Conservation (phyloP, 1,140 invertebrate species). For the Lineus longissimus region DNA sequence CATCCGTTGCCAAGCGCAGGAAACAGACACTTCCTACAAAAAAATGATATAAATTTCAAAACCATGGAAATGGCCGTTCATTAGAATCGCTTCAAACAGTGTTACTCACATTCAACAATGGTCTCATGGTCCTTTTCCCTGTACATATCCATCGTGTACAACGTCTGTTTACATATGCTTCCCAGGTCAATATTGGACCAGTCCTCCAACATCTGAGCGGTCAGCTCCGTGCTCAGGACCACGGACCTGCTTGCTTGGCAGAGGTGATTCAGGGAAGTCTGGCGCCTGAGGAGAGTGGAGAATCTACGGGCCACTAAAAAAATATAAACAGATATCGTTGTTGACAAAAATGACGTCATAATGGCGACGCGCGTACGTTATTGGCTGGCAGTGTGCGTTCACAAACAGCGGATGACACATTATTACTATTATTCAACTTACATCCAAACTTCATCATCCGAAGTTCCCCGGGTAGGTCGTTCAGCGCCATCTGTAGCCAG, state of each 20-base stretch:
- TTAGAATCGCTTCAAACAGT: too few species aligned
- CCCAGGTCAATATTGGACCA: slow-evolving; percentile 55
- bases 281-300: slow-evolving; percentile 41
- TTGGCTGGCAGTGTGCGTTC: too few species aligned
- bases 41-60: too few species aligned
- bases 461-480: slow-evolving; percentile 40
- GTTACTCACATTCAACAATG: slow-evolving; percentile 51
- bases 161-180: slow-evolving; percentile 53
- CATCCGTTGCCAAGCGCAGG: too few species aligned
- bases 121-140: slow-evolving; percentile 44
- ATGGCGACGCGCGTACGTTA: too few species aligned
- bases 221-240: slow-evolving; percentile 40
- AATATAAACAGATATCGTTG: neutral
- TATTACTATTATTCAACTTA: too few species aligned
- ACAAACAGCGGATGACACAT: too few species aligned
- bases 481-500: slow-evolving; percentile 39
- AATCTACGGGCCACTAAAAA: slow-evolving; percentile 44
- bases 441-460: slow-evolving; percentile 49
- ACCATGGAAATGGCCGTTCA: too few species aligned
- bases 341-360: too few species aligned
- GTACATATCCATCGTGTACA: slow-evolving; percentile 54
- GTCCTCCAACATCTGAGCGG: slow-evolving; percentile 49
- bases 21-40: too few species aligned
- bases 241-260: slow-evolving; percentile 49
- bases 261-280: slow-evolving; percentile 51